phyloP scores from a whole-genome alignment of 2,888 invertebrate species.

The Cryptophagus acutangulus region DNA sequence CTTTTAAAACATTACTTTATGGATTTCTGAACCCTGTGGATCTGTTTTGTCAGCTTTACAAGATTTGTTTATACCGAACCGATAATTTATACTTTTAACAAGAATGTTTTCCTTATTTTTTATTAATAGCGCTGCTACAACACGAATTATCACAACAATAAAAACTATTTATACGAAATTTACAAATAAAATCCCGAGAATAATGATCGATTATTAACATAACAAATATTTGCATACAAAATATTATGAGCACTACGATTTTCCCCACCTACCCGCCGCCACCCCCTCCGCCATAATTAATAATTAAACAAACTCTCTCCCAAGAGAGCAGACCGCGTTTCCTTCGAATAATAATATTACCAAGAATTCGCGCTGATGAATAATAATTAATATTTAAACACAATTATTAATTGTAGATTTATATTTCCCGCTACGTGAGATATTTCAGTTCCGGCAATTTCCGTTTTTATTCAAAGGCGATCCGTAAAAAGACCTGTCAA shows the following conservation, averaged over 20 bases:
- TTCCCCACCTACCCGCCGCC: neutral
- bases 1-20: neutral
- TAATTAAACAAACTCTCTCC: constrained; percentile 18
- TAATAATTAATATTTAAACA: constrained; percentile 21
- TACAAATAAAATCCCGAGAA: too few species aligned
- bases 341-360: constrained; percentile 21
- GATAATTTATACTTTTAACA: too few species aligned
- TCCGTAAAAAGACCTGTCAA: constrained; percentile 13
- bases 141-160: too few species aligned
- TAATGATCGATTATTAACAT: too few species aligned
- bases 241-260: too few species aligned
- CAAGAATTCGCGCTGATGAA: constrained; percentile 14
- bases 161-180: too few species aligned
- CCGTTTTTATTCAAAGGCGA: constrained; percentile 16
- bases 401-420: constrained; percentile 33
- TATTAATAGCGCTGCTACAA: too few species aligned
- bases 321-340: too few species aligned
- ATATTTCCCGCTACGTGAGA: constrained; percentile 36
- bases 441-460: constrained; percentile 28
- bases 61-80: constrained; percentile 21
- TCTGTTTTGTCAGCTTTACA: constrained; percentile 36
- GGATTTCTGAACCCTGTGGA: constrained; percentile 24
- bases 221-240: too few species aligned
- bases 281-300: constrained; percentile 19
- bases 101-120: too few species aligned